A percentile compares a stretch with the other conserved stretches of the same genome.
These are phyloP conservation scores for Orchestia grillus DNA, from an alignment of 1,140 invertebrate species.

Conservation along the genomic window DNA sequence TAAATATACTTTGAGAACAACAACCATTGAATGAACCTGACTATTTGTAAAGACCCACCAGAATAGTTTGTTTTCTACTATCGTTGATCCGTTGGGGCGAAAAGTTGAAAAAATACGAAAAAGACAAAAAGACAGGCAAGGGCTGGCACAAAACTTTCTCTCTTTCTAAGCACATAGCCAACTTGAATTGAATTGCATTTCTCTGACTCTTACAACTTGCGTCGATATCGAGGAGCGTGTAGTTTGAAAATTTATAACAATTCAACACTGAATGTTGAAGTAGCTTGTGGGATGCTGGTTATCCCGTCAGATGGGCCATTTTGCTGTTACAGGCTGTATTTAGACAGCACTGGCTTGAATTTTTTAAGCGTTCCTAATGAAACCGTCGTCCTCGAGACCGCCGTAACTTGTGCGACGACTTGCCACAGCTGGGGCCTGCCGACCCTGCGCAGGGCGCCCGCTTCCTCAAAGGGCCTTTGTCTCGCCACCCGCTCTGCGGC, in stretches of 20 bases:
- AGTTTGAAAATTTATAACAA: background rate
- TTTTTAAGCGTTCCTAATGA: background rate
- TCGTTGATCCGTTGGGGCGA: background rate
- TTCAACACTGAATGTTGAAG: background rate
- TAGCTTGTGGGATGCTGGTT: background rate
- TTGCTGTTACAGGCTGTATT: background rate
- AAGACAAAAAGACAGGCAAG: no score
- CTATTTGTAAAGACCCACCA: background rate
- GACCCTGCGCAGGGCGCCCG: background rate
- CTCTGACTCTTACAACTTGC: no score
- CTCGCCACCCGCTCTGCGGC: background rate
- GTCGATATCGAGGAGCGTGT: background rate
- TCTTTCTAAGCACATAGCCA: no score
- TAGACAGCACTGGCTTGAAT: background rate
- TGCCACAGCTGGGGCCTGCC: background rate
- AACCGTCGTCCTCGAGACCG: background rate
- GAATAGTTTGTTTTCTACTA: background rate
- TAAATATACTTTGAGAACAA: background rate
- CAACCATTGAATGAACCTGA: background rate
- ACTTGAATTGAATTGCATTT: no score
- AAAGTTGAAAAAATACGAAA: no score
- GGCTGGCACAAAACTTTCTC: no score
- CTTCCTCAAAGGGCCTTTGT: background rate
- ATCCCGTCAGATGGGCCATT: background rate
- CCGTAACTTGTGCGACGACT: background rate